These are phyloP conservation scores for Drosophila nr. perissopoda DNA, from an alignment of 2,888 invertebrate species.

Conservation along the genomic window DNA sequence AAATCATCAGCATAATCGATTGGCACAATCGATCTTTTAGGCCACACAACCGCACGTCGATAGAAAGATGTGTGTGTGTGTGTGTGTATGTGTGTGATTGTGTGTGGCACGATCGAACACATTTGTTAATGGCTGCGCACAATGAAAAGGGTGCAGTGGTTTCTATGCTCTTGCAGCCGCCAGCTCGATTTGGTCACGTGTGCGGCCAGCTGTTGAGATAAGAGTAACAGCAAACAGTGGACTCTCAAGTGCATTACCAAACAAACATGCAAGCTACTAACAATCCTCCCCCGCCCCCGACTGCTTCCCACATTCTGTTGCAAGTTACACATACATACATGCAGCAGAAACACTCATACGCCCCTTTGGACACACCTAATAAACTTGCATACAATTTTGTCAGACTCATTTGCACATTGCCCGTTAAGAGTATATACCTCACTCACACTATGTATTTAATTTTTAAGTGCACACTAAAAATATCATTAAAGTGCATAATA, in stretches of 20 bases:
- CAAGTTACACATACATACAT: constrained; percentile 7
- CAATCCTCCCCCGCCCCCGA: background rate
- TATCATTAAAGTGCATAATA: constrained; percentile 7
- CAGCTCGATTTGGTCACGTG: constrained; percentile 66
- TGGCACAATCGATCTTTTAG: constrained; percentile 69
- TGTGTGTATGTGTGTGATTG: constrained; percentile 28
- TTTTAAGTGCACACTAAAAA: constrained; percentile 4
- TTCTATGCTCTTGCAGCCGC: constrained; percentile 34
- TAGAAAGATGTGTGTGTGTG: constrained; percentile 2
- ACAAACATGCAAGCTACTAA: constrained; percentile 21
- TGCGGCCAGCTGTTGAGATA: constrained; percentile 66
- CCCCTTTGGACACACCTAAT: constrained; percentile 51
- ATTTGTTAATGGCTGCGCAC: constrained; percentile 43
- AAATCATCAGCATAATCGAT: constrained; percentile 78
- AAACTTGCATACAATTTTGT: constrained; percentile 30
- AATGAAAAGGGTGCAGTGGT: constrained; percentile 70
- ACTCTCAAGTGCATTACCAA: constrained; percentile 61
- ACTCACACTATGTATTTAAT: background rate
- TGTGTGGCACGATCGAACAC: constrained; percentile 62
- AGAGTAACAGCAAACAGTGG: constrained; percentile 54
- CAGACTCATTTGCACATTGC: constrained; percentile 18
- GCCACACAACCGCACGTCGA: constrained; percentile 39
- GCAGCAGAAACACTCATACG: constrained; percentile 40
- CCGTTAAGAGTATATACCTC: background rate
- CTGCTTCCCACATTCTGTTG: background rate